Evolutionary conservation across 2,113 vertebrate species (phyloP).

Genomic region (Echinops telfairi): DNA sequence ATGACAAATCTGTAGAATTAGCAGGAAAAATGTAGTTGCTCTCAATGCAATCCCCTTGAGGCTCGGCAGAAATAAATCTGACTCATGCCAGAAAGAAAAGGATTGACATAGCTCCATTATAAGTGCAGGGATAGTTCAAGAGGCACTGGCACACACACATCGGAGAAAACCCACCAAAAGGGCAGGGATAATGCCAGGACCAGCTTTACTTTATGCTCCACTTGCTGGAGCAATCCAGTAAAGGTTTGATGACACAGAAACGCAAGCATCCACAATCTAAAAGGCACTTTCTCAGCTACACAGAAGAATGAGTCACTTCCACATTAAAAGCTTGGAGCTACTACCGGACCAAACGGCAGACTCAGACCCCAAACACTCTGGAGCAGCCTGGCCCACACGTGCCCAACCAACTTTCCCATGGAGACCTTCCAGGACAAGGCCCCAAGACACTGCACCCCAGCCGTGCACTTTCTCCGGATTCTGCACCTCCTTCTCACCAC

Average conservation of each 20-base stretch:
- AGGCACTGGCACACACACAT: neutral
- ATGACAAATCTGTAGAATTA: neutral
- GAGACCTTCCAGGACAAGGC: neutral
- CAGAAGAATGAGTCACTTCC: neutral
- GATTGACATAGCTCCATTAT: neutral
- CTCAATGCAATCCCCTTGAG: neutral
- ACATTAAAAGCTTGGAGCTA: conserved; percentile 14
- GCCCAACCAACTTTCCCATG: conserved; percentile 4
- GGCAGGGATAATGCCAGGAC: neutral
- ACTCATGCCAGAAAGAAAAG: neutral
- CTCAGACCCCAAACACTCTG: neutral
- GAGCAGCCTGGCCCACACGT: neutral
- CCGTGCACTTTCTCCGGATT: accelerated
- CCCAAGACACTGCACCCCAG: neutral
- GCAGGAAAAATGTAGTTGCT: conserved; percentile 26
- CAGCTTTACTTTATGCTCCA: neutral
- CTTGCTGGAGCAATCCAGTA: neutral
- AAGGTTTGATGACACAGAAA: neutral
- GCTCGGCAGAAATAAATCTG: conserved; percentile 14
- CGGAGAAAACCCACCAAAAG: neutral
- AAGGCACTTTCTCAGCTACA: neutral
- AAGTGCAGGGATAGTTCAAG: neutral
- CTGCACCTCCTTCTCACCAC: neutral
- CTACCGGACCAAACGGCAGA: neutral
- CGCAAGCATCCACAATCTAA: neutral